A percentile compares a stretch with the other conserved stretches of the same genome.
These are phyloP conservation scores for Anthoscopus minutus DNA, from an alignment of 2,113 vertebrate genomes.

Conservation along the genomic window DNA sequence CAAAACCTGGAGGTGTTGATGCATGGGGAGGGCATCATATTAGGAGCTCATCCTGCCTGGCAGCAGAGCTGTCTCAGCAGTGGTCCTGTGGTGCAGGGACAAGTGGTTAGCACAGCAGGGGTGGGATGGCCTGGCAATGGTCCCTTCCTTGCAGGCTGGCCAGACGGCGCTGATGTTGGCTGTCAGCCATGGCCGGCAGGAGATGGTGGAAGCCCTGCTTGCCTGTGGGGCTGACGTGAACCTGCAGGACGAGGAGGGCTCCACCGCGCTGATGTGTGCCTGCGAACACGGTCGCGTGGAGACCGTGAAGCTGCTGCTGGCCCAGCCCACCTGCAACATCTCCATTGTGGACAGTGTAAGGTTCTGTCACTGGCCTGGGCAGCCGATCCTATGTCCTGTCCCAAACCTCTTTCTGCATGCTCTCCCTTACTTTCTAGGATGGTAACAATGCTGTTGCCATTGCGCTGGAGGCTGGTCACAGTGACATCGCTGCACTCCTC, in stretches of 20 bases:
- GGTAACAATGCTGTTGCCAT: constrained; percentile 90
- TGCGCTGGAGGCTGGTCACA: constrained; percentile 86
- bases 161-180: constrained; percentile 93
- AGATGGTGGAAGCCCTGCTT: constrained; percentile 88
- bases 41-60: neutral
- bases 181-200: constrained; percentile 86
- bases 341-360: constrained; percentile 87
- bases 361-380: neutral
- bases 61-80: neutral
- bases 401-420: neutral
- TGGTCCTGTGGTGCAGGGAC: neutral
- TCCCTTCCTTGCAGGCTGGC: constrained; percentile 75
- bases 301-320: constrained; percentile 84
- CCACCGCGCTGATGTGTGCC: constrained; percentile 93
- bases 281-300: constrained; percentile 87
- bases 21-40: neutral
- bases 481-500: constrained; percentile 86
- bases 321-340: constrained; percentile 82
- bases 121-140: neutral
- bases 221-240: constrained; percentile 83
- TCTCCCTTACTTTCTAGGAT: constrained; percentile 72
- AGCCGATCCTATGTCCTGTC: rapidly evolving
- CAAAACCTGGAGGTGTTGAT: rapidly evolving
- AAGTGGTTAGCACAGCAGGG: rapidly evolving
- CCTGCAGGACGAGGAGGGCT: constrained; percentile 90